Conservation (phyloP, 2,888 invertebrate species). For the Chironomus riparius region DNA sequence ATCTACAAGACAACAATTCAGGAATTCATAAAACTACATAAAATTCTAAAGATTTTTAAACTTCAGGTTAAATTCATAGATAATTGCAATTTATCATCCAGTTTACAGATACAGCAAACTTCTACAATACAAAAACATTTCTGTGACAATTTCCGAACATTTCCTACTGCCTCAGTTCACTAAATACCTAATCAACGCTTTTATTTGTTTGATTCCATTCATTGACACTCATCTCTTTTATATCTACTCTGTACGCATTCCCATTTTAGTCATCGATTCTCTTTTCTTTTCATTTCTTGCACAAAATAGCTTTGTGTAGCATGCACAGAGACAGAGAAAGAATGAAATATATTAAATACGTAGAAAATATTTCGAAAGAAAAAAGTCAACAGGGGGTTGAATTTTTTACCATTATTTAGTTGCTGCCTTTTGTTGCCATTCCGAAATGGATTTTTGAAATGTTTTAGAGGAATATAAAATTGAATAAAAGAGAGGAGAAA, state of each 20-base stretch:
- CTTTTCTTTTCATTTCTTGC: neutral
- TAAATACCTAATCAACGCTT: neutral
- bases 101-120: too few species aligned
- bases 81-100: too few species aligned
- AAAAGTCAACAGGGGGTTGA: slow-evolving; percentile 24
- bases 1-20: too few species aligned
- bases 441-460: neutral
- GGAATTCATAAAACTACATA: too few species aligned
- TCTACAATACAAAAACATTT: too few species aligned
- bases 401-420: neutral
- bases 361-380: neutral
- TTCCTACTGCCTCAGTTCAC: neutral
- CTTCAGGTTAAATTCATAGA: too few species aligned
- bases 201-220: neutral
- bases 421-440: neutral
- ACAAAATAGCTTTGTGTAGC: neutral
- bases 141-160: too few species aligned
- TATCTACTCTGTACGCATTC: neutral
- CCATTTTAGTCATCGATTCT: neutral
- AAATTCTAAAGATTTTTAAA: too few species aligned
- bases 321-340: neutral
- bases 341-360: neutral
- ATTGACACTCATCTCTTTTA: neutral
- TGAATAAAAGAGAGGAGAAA: neutral
- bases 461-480: neutral